Conservation (phyloP, 2,888 invertebrate genomes). For the Disparrhopalites patrizii region DNA sequence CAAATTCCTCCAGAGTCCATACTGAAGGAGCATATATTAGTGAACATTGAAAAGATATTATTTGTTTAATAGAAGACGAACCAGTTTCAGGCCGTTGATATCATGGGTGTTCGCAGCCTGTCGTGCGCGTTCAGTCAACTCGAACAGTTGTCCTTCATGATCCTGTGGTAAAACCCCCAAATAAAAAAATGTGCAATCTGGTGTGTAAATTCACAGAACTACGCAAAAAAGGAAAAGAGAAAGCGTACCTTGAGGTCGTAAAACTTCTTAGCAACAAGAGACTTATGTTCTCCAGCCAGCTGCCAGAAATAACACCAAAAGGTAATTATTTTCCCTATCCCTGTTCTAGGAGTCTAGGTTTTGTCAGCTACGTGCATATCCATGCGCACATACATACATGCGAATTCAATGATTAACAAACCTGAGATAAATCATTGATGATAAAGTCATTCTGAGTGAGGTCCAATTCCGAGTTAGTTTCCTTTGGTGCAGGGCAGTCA, state of each 20-base stretch:
- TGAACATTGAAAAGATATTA: no score
- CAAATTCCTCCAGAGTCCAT: no score
- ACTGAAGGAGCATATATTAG: no score
- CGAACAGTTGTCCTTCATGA: neutral
- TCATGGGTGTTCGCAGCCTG: neutral
- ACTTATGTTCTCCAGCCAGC: constrained; percentile 60
- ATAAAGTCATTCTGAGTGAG: constrained; percentile 29
- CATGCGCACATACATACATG: neutral
- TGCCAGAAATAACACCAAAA: neutral
- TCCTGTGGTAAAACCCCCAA: neutral
- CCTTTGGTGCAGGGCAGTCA: constrained; percentile 67
- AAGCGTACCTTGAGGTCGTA: constrained; percentile 57
- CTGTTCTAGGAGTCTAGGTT: neutral
- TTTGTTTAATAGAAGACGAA: no score
- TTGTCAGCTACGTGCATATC: neutral
- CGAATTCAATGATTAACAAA: neutral
- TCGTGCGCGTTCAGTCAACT: neutral
- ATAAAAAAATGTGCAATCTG: neutral
- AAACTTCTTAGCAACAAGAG: constrained; percentile 71
- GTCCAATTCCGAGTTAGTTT: constrained; percentile 49
- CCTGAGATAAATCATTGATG: constrained; percentile 29
- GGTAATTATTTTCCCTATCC: neutral
- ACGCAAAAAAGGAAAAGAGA: neutral
- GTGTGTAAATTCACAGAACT: neutral
- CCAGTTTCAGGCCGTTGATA: neutral